Evolutionary conservation across 2,113 vertebrate genomes (phyloP).

Genomic region (Scomber colias): DNA sequence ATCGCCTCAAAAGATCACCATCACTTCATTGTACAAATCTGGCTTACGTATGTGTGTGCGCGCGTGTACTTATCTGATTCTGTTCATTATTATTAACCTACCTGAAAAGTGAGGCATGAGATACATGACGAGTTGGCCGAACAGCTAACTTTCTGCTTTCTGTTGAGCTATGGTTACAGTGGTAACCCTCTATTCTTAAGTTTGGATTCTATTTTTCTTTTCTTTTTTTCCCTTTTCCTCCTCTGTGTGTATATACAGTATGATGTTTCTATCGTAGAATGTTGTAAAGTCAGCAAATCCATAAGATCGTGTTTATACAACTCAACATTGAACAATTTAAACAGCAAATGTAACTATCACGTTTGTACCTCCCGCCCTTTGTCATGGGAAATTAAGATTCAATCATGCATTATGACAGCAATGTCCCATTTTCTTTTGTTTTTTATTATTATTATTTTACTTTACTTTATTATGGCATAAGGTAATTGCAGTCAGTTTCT

Average conservation of each 20-base stretch:
- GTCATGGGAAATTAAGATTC: conserved; percentile 49
- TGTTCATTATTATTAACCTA: conserved; percentile 33
- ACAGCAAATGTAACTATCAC: conserved; percentile 59
- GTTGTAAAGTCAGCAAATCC: conserved; percentile 67
- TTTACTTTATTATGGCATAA: conserved; percentile 77
- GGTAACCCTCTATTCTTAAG: conserved; percentile 31
- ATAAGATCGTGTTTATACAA: conserved; percentile 65
- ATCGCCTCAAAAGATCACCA: conserved; percentile 56
- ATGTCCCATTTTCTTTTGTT: conserved; percentile 53
- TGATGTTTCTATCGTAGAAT: conserved; percentile 74
- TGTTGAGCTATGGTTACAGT: conserved; percentile 43
- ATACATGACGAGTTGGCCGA: conserved; percentile 34
- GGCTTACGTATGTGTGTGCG: conserved; percentile 51
- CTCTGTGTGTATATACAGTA: conserved; percentile 69
- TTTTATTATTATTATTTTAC: conserved; percentile 48
- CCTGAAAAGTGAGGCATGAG: conserved; percentile 43
- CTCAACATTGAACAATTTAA: conserved; percentile 45
- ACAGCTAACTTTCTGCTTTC: conserved; percentile 33
- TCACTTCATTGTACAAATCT: conserved; percentile 53
- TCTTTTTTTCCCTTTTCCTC: background rate
- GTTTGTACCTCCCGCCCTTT: conserved; percentile 65
- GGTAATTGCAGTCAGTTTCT: conserved; percentile 78
- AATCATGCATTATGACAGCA: conserved; percentile 63
- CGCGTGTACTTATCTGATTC: conserved; percentile 38
- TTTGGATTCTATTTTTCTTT: conserved; percentile 7